Conservation (phyloP, 2,888 invertebrate species). For the Lapara coniferarum region DNA sequence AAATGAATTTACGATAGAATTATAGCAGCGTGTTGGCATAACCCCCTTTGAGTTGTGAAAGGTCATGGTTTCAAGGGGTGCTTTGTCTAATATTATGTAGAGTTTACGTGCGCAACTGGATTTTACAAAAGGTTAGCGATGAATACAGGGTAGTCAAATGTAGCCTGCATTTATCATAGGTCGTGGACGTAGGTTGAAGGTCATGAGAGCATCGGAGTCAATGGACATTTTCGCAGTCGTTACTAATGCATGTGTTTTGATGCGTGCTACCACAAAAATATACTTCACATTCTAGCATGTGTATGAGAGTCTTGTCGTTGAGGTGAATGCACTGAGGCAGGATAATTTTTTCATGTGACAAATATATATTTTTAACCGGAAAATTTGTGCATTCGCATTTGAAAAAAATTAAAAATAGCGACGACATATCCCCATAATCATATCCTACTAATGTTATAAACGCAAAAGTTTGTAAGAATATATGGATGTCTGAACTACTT, state of each 20-base stretch:
- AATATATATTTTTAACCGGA: too few species aligned
- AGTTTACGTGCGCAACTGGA: not conserved
- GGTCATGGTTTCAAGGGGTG: slow-evolving; percentile 17
- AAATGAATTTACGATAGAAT: slow-evolving; percentile 14
- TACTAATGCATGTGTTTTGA: not conserved
- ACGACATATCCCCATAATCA: not conserved
- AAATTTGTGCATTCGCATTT: too few species aligned
- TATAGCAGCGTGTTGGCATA: slow-evolving; percentile 24
- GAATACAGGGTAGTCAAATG: slow-evolving; percentile 33
- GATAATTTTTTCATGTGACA: too few species aligned
- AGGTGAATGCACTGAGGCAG: too few species aligned
- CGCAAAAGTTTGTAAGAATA: too few species aligned
- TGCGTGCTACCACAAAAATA: too few species aligned
- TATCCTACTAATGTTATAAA: too few species aligned
- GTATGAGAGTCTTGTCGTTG: too few species aligned
- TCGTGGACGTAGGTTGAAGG: slow-evolving; percentile 5
- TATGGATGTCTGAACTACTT: too few species aligned
- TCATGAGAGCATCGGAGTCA: slow-evolving; percentile 12
- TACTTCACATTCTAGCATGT: too few species aligned
- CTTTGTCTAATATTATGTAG: slow-evolving; percentile 17
- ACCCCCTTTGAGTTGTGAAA: slow-evolving; percentile 6
- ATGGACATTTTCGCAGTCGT: not conserved
- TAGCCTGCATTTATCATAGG: slow-evolving; percentile 26
- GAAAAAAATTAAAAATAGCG: not conserved
- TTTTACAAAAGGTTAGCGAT: slow-evolving; percentile 21